Conservation (phyloP, 2,888 invertebrate genomes). For the Caenorhabditis sp. region DNA sequence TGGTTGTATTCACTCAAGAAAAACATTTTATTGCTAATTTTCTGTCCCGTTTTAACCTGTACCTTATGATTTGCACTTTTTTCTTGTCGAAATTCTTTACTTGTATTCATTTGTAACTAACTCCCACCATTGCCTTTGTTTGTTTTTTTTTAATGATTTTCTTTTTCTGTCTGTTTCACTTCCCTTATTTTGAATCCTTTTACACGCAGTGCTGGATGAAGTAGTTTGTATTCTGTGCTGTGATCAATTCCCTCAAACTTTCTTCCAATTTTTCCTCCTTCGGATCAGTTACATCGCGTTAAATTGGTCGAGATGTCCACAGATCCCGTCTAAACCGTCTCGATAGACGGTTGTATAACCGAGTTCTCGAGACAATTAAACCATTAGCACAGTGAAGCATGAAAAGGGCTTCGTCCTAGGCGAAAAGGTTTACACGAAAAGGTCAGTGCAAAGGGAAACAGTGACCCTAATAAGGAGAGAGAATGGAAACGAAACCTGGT, state of each 20-base stretch:
- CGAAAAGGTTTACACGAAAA: slow-evolving; percentile 22
- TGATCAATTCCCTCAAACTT: neutral
- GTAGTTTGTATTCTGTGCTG: neutral
- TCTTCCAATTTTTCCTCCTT: neutral
- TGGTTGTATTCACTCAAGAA: slow-evolving; percentile 12
- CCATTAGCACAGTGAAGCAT: slow-evolving; percentile 58
- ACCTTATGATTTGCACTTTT: neutral
- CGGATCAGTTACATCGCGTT: slow-evolving; percentile 10
- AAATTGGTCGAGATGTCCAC: slow-evolving; percentile 2
- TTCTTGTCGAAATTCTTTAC: neutral
- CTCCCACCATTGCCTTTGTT: too few relatives aligned
- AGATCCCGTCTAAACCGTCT: too few relatives aligned
- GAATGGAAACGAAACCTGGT: slow-evolving; percentile 50
- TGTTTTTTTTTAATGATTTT: neutral
- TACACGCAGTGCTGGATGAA: neutral
- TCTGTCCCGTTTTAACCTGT: neutral
- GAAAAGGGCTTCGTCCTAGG: slow-evolving; percentile 36
- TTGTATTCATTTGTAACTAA: too few relatives aligned
- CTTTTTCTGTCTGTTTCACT: neutral
- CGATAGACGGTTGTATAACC: slow-evolving; percentile 17
- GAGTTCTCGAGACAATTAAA: slow-evolving; percentile 52
- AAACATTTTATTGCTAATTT: too few relatives aligned
- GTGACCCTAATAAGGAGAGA: slow-evolving; percentile 58
- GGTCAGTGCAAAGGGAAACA: slow-evolving; percentile 39
- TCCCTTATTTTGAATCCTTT: neutral